A percentile compares a stretch with the other conserved stretches of the same genome.
Evolutionary conservation across 2,113 vertebrate genomes (phyloP).

Genomic region (Trematomus loennbergii): DNA sequence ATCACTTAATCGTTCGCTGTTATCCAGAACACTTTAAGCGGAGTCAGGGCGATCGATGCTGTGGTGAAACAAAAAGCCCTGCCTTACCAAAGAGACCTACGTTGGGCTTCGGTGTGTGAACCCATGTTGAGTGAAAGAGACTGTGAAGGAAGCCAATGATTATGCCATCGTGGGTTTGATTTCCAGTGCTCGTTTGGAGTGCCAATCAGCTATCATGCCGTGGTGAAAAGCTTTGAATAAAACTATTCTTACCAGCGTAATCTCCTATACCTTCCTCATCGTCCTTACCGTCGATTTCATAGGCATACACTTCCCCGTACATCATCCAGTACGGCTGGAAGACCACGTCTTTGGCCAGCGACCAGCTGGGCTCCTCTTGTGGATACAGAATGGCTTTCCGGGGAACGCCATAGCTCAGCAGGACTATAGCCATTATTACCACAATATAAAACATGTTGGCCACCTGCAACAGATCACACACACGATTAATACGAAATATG

Average conservation of each 20-base stretch:
- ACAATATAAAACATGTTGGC: slow-evolving; percentile 99
- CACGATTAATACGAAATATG: background rate
- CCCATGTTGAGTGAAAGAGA: slow-evolving; percentile 21
- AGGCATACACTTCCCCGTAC: slow-evolving; percentile 99
- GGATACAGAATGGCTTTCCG: slow-evolving; percentile 98
- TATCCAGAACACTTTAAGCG: background rate
- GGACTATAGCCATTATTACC: slow-evolving; percentile 97
- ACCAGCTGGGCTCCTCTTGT: slow-evolving; percentile 91
- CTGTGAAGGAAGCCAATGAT: slow-evolving; percentile 39
- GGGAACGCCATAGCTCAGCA: slow-evolving; percentile 97
- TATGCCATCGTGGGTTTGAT: slow-evolving; percentile 49
- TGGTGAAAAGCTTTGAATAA: slow-evolving; percentile 48
- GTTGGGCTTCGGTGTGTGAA: slow-evolving; percentile 4
- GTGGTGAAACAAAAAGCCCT: slow-evolving; percentile 34
- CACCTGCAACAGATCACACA: slow-evolving; percentile 85
- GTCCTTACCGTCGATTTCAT: slow-evolving; percentile 98
- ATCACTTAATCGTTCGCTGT: slow-evolving; percentile 21
- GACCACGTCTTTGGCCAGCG: slow-evolving; percentile 94
- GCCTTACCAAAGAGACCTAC: slow-evolving; percentile 2
- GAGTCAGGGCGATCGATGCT: slow-evolving; percentile 25
- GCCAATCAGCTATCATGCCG: slow-evolving; percentile 58
- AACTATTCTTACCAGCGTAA: slow-evolving; percentile 56
- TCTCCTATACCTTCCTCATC: slow-evolving; percentile 62
- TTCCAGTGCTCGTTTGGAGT: slow-evolving; percentile 53
- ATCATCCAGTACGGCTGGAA: slow-evolving; percentile 99